Base-by-base conservation (phyloP, 2,113 vertebrate species). In the Anhinga anhinga region DNA sequence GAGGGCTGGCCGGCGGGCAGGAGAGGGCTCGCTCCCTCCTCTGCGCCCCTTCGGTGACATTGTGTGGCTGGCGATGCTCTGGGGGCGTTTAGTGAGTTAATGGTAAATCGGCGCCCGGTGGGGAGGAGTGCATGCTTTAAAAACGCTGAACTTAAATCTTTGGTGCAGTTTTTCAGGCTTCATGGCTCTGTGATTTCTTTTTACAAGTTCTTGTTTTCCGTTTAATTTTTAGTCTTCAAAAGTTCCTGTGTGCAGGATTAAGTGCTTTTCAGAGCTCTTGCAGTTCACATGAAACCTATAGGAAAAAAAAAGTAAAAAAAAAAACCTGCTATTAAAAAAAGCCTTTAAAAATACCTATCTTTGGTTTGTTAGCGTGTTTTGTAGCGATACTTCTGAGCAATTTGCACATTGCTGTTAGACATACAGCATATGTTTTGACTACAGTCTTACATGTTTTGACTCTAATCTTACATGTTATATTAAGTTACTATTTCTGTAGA, bases 111-210 rank as follows among this genome's bases (percentile, higher is more conserved):
- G 21, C 20, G n/a, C 4, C 56, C 8, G 5, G 3, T 27, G 52
- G 49, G 40, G 38, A 78, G 3, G 38, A 78, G 3, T 0, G 2
- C 1, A 0, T 10, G 2, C 22, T n/a, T 32, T 61, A 29, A 27
- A 36, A 36, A 72, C 34, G 2, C 13, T 82, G 4, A 52, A 29
- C 16, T 13, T 49, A 2, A 55, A 8, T 29, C 5, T 25, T 44
- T 30, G 16, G 5, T n/a, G 15, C 18, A 3, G 2, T 0, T 52
- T 77, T 81, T 58, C 9, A 27, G 7, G 18, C 13, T 53, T 53
- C 8, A 4, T 45, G 67, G 32, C 29, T 12, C 2, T 36, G 0
- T 9, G 27, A 4, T 42, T 27, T 12, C 32, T 91, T 55, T 63
- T 72, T 69, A 11, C 8, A 11, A 40, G 11, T 29, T 67, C 13